These are phyloP conservation scores for Ormyrus labotus DNA, from an alignment of 2,888 invertebrate genomes.

Conservation along the genomic window DNA sequence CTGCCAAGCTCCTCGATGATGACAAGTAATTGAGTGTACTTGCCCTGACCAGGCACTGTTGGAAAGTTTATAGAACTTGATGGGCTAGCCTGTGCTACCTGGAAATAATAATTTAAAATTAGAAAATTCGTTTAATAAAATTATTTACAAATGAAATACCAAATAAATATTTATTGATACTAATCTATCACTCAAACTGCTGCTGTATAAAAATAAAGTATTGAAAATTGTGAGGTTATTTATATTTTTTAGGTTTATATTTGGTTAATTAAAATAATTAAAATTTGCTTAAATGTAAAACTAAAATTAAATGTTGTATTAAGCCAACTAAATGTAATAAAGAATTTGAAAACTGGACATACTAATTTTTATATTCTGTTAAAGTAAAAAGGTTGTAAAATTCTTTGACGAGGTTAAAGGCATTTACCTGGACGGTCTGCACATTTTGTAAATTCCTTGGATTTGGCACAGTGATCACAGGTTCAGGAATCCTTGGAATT, in stretches of 20 bases:
- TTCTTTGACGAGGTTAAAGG: not conserved
- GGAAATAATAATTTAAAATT: constrained; percentile 17
- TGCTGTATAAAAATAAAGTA: too few relatives aligned
- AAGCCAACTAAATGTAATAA: not conserved
- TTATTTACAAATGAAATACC: not conserved
- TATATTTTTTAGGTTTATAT: not conserved
- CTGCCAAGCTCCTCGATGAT: constrained; percentile 76
- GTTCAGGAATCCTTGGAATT: constrained; percentile 72
- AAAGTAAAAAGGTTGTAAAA: not conserved
- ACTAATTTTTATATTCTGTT: not conserved
- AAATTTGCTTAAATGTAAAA: not conserved
- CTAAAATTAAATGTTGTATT: not conserved
- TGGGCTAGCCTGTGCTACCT: constrained; percentile 71
- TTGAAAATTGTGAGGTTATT: not conserved
- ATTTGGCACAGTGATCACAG: constrained; percentile 75
- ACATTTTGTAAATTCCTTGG: constrained; percentile 71
- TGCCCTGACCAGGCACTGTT: constrained; percentile 73
- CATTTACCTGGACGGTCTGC: constrained; percentile 68
- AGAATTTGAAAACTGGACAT: not conserved
- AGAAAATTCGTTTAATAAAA: not conserved
- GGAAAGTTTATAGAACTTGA: constrained; percentile 73
- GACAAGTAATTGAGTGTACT: constrained; percentile 73
- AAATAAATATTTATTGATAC: constrained; percentile 1
- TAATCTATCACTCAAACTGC: not conserved
- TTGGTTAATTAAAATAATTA: not conserved